Conservation (phyloP, 1,140 invertebrate species). For the Rhyacophila brunnea region DNA sequence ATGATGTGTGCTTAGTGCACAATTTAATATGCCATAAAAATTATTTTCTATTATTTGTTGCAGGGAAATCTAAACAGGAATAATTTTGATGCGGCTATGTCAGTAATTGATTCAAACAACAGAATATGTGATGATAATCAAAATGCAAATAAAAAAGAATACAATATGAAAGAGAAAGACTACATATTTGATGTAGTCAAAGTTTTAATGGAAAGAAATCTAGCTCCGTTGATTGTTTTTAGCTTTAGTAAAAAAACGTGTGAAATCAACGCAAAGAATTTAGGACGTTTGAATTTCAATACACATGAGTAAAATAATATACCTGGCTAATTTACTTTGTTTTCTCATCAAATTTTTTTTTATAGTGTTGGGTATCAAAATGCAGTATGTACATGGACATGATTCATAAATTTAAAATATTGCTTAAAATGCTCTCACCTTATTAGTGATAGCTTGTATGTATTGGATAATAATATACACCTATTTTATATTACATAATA, state of each 20-base stretch:
- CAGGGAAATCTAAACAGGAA: slow-evolving; percentile 10
- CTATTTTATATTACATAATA: too few relatives aligned
- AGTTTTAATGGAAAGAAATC: slow-evolving; percentile 97
- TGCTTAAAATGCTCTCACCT: too few relatives aligned
- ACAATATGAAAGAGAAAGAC: neutral
- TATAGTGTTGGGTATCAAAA: too few relatives aligned
- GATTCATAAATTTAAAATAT: too few relatives aligned
- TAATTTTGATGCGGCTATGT: slow-evolving; percentile 96
- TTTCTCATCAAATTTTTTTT: too few relatives aligned
- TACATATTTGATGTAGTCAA: slow-evolving; percentile 97
- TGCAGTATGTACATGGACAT: too few relatives aligned
- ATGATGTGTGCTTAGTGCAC: too few relatives aligned
- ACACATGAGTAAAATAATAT: slow-evolving; percentile 68
- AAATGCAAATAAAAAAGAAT: neutral
- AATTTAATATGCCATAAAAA: too few relatives aligned
- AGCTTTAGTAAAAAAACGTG: slow-evolving; percentile 99
- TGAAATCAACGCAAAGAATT: slow-evolving; percentile 92
- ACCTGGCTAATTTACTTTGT: too few relatives aligned
- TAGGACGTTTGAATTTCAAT: slow-evolving; percentile 96
- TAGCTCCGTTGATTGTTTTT: slow-evolving; percentile 97
- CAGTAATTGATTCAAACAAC: slow-evolving; percentile 61
- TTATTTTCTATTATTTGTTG: too few relatives aligned
- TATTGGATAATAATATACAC: too few relatives aligned
- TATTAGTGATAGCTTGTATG: too few relatives aligned
- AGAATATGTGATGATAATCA: neutral